phyloP scores from a whole-genome alignment of 2,113 vertebrate species.

The Phalacrocorax pelagicus region DNA sequence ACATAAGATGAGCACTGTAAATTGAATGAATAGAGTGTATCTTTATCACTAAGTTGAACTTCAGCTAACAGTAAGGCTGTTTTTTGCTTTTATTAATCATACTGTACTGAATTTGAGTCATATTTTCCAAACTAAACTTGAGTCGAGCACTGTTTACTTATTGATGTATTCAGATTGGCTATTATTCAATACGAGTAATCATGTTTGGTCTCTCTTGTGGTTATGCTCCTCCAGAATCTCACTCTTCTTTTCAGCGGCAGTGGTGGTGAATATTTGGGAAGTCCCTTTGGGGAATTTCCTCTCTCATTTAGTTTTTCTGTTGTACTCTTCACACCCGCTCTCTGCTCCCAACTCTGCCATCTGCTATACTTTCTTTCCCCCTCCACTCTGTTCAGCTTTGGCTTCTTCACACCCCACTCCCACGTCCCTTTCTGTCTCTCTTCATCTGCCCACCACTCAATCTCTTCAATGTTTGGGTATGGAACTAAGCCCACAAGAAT shows the following conservation, averaged over 20 bases:
- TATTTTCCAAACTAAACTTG: neutral
- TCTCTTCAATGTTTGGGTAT: conserved; percentile 74
- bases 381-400: conserved; percentile 81
- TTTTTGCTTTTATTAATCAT: conserved; percentile 22
- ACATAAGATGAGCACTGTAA: neutral
- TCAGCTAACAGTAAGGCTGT: neutral
- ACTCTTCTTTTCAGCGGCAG: conserved; percentile 65
- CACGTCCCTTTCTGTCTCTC: conserved; percentile 81
- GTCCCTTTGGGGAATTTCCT: conserved; percentile 86
- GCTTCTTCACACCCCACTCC: conserved; percentile 85
- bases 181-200: conserved; percentile 46
- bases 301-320: conserved; percentile 76
- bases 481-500: conserved; percentile 69
- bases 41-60: neutral
- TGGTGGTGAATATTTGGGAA: conserved; percentile 80
- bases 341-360: conserved; percentile 82
- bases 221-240: conserved; percentile 55
- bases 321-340: conserved; percentile 83
- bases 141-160: neutral
- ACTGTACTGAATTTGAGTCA: neutral
- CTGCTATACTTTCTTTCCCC: conserved; percentile 79
- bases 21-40: neutral
- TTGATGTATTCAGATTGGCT: conserved; percentile 17
- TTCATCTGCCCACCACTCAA: conserved; percentile 81
- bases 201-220: conserved; percentile 56